Evolutionary conservation across 2,113 vertebrate genomes (phyloP).

Genomic region (Solea solea): DNA sequence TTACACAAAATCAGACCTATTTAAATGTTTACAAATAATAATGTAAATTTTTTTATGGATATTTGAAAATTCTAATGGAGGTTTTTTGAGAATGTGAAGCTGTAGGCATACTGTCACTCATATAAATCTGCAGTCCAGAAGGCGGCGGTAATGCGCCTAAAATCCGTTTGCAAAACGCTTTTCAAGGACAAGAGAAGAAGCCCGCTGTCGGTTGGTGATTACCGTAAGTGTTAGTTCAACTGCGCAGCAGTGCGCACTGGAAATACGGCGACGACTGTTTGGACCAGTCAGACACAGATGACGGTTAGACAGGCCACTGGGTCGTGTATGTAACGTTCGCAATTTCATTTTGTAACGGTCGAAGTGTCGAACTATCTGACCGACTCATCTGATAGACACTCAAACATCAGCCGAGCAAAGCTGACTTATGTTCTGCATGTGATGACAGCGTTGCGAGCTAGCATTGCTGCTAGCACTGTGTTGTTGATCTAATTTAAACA

Average conservation of each 20-base stretch:
- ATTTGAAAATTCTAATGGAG: too few species aligned
- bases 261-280: neutral
- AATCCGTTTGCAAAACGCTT: too few species aligned
- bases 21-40: too few species aligned
- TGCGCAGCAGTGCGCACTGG: neutral
- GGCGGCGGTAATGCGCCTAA: too few species aligned
- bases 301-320: too few species aligned
- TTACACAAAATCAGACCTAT: too few species aligned
- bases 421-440: neutral
- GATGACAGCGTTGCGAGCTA: constrained; percentile 27
- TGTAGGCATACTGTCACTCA: too few species aligned
- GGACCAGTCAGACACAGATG: neutral
- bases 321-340: too few species aligned
- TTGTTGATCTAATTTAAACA: constrained; percentile 27
- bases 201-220: neutral
- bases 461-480: constrained; percentile 43
- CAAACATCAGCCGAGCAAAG: neutral
- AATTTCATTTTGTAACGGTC: neutral
- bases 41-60: too few species aligned
- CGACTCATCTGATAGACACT: neutral
- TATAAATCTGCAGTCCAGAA: too few species aligned
- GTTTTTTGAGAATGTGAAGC: too few species aligned
- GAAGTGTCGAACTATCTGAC: neutral
- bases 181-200: too few species aligned
- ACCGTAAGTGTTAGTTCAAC: neutral